Evolutionary conservation across 2,888 invertebrate genomes (phyloP), one percentile per base, ranked within the genome.

Genomic region (Mechanitis mazaeus): DNA sequence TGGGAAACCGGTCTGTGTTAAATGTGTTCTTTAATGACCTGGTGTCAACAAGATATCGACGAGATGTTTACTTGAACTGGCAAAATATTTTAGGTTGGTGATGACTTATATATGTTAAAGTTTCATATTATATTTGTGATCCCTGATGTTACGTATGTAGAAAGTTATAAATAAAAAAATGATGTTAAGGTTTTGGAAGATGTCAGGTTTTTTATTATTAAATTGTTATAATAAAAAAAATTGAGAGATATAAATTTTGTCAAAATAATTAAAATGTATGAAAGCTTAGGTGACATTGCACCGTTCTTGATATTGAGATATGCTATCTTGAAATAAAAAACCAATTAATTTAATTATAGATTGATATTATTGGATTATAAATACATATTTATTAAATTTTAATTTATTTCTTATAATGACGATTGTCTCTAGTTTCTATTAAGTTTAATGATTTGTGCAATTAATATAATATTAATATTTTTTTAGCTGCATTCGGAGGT

Each of bases 401-500:
- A 53, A 20, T 20, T 20, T 20, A 20, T 20, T 20, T 20, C 20
- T 20, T 35, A 35, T 42, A 42, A 42, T 42, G 6, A 42, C 9
- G 9, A 42, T 9, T 42, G 42, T 3, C 42, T 9, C 7, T 42
- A 9, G 9, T 42, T 42, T 42, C 42, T 42, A 42, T 42, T 42
- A 42, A 42, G 42, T 7, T 42, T 42, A 42, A 42, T 42, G 9
- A 42, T 50, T 50, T 50, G 9, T 50, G 7, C 31, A 31, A 50
- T 28, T 50, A 50, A 9, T 3, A 46, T 50, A 33, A 4, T n/a
- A 31, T 20, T 28, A 45, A 45, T 45, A 45, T 67, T 61, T 72
- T 91, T 91, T 70, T 84, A 94, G 94, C 94, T 69, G 92, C 93
- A 1, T 94, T 94, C 71, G 94, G 94, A 0, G 94, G 94, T 20